phyloP scores from a whole-genome alignment of 2,888 invertebrate species.

The Achlya flavicornis region DNA sequence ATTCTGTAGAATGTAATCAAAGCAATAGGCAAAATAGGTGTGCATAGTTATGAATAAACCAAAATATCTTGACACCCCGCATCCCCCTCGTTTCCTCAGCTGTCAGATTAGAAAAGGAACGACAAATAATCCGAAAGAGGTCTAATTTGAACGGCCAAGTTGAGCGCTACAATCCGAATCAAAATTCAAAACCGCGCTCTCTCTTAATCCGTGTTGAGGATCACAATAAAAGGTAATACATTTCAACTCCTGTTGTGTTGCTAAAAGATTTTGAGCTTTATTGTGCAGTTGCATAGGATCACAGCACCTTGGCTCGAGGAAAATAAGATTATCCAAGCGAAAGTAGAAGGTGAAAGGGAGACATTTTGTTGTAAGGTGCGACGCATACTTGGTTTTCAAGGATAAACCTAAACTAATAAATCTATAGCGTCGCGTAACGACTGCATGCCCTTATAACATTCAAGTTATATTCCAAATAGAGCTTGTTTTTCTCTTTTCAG shows the following conservation, averaged over 20 bases:
- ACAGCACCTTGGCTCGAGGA: constrained; percentile 53
- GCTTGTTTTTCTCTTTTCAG: too few relatives aligned
- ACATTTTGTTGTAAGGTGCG: constrained; percentile 71
- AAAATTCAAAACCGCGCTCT: constrained; percentile 84
- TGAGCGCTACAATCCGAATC: constrained; percentile 79
- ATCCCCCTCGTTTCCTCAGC: constrained; percentile 34
- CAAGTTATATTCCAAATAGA: too few relatives aligned
- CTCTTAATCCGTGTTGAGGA: constrained; percentile 84
- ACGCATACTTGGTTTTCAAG: constrained; percentile 40
- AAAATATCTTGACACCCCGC: constrained; percentile 47
- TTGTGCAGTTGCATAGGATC: constrained; percentile 46
- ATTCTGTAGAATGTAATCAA: constrained; percentile 77
- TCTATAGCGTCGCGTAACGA: too few relatives aligned
- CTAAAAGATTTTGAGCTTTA: constrained; percentile 58
- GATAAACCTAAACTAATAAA: too few relatives aligned
- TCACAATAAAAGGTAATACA: constrained; percentile 85
- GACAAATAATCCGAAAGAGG: constrained; percentile 65
- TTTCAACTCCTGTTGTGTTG: constrained; percentile 69
- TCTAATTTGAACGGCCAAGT: constrained; percentile 72
- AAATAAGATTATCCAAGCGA: constrained; percentile 83
- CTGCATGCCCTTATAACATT: too few relatives aligned
- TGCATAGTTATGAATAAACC: constrained; percentile 71
- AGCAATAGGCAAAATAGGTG: constrained; percentile 79
- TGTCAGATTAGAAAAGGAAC: constrained; percentile 53
- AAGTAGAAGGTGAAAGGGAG: constrained; percentile 84